Evolutionary conservation across 92 coral and sea anemone species (phyloP).

Genomic region (Metridium senile): DNA sequence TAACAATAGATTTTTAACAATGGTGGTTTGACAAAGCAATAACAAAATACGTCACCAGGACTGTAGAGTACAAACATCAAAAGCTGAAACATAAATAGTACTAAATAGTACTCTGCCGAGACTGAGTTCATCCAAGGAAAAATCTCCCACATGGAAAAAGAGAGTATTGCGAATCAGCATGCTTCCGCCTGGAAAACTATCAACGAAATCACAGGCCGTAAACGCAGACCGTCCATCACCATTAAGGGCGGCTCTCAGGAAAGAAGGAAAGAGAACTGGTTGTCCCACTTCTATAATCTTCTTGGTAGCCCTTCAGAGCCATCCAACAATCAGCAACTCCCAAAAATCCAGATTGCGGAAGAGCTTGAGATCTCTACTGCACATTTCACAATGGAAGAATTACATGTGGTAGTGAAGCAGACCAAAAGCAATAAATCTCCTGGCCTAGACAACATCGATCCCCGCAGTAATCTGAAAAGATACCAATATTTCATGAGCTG

Average conservation of each 20-base stretch:
- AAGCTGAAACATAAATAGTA: too few species aligned
- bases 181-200: constrained; percentile 26
- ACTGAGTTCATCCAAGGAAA: constrained; percentile 38
- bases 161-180: constrained; percentile 12
- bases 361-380: constrained; percentile 41
- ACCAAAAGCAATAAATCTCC: constrained; percentile 37
- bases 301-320: constrained; percentile 34
- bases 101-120: too few species aligned
- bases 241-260: constrained; percentile 32
- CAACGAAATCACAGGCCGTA: constrained; percentile 35
- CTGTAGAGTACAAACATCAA: too few species aligned
- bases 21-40: too few species aligned
- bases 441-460: constrained; percentile 44
- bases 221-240: constrained; percentile 39
- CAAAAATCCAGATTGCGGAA: constrained; percentile 31
- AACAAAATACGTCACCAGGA: too few species aligned
- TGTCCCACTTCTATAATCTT: constrained; percentile 40
- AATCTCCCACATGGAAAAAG: constrained; percentile 5
- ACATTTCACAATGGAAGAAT: constrained; percentile 45
- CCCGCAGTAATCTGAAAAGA: constrained; percentile 49
- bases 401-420: too few species aligned
- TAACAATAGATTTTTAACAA: too few species aligned
- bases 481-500: constrained; percentile 34
- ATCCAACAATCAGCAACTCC: constrained; percentile 17
- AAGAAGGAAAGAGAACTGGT: constrained; percentile 44